Conservation (phyloP, 2,113 vertebrate species). For the Anguilla japonica region DNA sequence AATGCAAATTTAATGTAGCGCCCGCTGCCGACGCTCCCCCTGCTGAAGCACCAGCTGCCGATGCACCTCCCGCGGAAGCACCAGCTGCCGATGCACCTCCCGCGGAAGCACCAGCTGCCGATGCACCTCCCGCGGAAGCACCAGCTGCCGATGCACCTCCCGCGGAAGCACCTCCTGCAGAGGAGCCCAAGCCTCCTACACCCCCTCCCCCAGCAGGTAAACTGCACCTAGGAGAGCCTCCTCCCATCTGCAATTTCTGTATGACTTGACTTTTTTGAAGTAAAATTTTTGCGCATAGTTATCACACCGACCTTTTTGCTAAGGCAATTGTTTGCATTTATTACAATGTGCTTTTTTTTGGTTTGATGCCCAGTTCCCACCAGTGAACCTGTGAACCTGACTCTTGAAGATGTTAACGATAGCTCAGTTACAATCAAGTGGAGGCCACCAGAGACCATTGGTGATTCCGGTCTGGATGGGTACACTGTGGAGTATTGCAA, state of each 20-base stretch:
- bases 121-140: constrained; percentile 13
- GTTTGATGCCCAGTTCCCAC: constrained; percentile 68
- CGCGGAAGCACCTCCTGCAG: constrained; percentile 54
- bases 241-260: not conserved
- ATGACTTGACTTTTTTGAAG: not conserved
- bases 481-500: constrained; percentile 82
- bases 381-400: constrained; percentile 73
- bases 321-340: no score
- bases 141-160: constrained; percentile 56
- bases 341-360: not conserved
- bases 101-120: not conserved
- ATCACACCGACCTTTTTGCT: no score
- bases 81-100: no score
- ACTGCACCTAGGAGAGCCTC: not conserved
- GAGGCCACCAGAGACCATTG: constrained; percentile 74
- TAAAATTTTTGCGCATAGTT: not conserved
- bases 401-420: constrained; percentile 80
- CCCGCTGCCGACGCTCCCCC: no score
- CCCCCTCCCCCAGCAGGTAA: constrained; percentile 68
- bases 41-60: not conserved
- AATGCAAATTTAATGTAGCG: constrained; percentile 13
- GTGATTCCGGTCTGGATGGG: constrained; percentile 74
- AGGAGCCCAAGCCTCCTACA: constrained; percentile 62
- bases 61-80: not conserved
- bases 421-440: constrained; percentile 79